These are phyloP conservation scores for Chloroceryle amazona DNA, from an alignment of 2,797 vertebrate genomes.

Conservation along the genomic window DNA sequence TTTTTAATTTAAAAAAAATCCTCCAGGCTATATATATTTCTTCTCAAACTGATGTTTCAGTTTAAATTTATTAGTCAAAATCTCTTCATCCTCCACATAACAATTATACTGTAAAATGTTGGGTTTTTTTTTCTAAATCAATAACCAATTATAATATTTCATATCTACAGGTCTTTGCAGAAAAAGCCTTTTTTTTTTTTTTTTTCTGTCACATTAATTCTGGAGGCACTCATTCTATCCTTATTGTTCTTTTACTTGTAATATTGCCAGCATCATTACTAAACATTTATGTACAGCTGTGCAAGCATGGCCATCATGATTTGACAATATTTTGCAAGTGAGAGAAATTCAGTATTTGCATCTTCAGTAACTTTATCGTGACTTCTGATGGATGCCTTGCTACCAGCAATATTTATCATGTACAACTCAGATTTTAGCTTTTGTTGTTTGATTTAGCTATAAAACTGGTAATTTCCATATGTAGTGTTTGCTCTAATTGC, in stretches of 20 bases:
- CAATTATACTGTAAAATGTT: background rate
- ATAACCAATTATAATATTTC: background rate
- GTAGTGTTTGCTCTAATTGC: background rate
- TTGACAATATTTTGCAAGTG: background rate
- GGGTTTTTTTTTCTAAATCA: background rate
- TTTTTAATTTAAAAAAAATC: background rate
- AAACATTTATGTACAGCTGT: conserved; percentile 41
- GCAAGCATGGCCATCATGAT: background rate
- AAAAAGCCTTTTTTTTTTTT: background rate
- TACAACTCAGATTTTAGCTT: background rate
- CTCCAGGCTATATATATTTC: background rate
- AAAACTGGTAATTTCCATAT: background rate
- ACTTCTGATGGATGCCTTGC: background rate
- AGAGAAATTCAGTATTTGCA: conserved; percentile 7
- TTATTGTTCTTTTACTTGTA: background rate
- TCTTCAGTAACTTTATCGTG: background rate
- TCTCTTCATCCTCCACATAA: background rate
- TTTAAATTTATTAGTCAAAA: background rate
- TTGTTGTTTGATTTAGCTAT: background rate
- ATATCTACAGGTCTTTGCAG: background rate
- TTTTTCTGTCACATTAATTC: background rate
- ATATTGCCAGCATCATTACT: background rate
- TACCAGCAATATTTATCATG: background rate
- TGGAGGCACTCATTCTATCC: background rate
- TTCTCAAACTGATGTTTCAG: background rate